Conservation (phyloP, 2,113 vertebrate genomes). For the Ophiodon elongatus region DNA sequence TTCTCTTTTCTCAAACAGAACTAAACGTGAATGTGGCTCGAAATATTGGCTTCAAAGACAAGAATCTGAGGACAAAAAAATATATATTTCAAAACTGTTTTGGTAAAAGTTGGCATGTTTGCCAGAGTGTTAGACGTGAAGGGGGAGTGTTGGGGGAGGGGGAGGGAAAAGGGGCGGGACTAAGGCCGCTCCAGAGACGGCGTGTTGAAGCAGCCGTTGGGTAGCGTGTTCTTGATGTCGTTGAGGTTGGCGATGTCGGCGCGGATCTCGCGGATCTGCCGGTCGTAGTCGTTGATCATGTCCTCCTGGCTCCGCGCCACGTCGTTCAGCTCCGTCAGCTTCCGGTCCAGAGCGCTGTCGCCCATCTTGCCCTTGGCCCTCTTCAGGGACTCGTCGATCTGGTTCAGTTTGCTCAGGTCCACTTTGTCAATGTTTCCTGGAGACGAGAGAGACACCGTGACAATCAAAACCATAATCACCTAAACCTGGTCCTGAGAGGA, state of each 20-base stretch:
- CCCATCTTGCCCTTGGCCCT: constrained; percentile 92
- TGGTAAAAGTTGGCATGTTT: constrained; percentile 86
- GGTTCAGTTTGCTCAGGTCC: constrained; percentile 92
- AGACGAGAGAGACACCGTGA: neutral
- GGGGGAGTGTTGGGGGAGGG: constrained; percentile 30
- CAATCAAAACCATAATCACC: too few species aligned
- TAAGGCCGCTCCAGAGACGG: constrained; percentile 93
- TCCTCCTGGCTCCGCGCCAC: constrained; percentile 91
- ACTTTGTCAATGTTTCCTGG: constrained; percentile 95
- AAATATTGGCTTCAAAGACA: constrained; percentile 57
- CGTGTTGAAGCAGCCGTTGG: constrained; percentile 96
- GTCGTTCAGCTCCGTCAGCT: constrained; percentile 90
- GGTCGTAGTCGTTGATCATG: constrained; percentile 91
- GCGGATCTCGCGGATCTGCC: constrained; percentile 92
- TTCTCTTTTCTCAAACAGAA: constrained; percentile 27
- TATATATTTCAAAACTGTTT: constrained; percentile 73
- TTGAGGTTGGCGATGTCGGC: constrained; percentile 95
- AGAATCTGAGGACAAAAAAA: constrained; percentile 41
- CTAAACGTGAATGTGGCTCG: constrained; percentile 13
- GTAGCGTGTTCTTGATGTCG: constrained; percentile 96
- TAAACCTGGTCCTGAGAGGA: too few species aligned
- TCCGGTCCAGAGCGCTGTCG: constrained; percentile 89
- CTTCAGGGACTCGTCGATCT: constrained; percentile 91
- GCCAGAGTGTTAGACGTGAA: constrained; percentile 62
- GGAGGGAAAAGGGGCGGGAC: constrained; percentile 42